Percentiles rank a stretch among this genome's conserved stretches.
phyloP scores from a whole-genome alignment of 35 echinoderm and acorn worm species.

The Anneissia japonica region DNA sequence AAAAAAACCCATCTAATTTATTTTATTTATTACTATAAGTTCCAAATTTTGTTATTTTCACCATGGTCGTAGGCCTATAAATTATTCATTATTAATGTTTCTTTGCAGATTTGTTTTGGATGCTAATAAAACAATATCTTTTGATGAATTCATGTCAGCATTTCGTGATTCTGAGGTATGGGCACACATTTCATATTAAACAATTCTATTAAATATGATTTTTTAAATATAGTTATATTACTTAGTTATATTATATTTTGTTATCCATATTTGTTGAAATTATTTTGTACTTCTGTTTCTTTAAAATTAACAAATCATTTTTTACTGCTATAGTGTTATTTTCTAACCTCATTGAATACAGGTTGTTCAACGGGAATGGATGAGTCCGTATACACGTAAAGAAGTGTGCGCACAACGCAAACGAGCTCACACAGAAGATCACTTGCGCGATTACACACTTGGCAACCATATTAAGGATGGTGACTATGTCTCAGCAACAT shows the following conservation, averaged over 20 bases:
- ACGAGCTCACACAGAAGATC: slow-evolving; percentile 40
- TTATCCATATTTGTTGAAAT: no score
- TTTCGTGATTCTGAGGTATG: slow-evolving; percentile 69
- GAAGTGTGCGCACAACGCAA: slow-evolving; percentile 21
- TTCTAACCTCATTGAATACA: slow-evolving; percentile 12
- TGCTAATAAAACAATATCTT: slow-evolving; percentile 28
- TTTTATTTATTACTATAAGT: no score
- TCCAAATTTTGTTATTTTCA: no score
- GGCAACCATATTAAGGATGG: neutral
- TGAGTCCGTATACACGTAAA: slow-evolving; percentile 54
- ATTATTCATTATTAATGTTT: slow-evolving; percentile 7
- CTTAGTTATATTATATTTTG: neutral
- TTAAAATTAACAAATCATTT: no score
- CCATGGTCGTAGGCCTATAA: no score
- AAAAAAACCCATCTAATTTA: no score
- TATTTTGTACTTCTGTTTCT: no score
- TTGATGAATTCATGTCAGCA: slow-evolving; percentile 58
- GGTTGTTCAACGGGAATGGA: slow-evolving; percentile 66
- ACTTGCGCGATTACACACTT: slow-evolving; percentile 23
- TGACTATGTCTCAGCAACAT: slow-evolving; percentile 56
- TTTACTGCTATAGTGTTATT: no score
- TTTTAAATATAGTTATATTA: neutral
- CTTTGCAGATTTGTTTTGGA: slow-evolving; percentile 53
- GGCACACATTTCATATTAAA: neutral
- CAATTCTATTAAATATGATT: neutral